Evolutionary conservation across 2,797 vertebrate species (phyloP).

Genomic region (Dendrocincla tyrannina): DNA sequence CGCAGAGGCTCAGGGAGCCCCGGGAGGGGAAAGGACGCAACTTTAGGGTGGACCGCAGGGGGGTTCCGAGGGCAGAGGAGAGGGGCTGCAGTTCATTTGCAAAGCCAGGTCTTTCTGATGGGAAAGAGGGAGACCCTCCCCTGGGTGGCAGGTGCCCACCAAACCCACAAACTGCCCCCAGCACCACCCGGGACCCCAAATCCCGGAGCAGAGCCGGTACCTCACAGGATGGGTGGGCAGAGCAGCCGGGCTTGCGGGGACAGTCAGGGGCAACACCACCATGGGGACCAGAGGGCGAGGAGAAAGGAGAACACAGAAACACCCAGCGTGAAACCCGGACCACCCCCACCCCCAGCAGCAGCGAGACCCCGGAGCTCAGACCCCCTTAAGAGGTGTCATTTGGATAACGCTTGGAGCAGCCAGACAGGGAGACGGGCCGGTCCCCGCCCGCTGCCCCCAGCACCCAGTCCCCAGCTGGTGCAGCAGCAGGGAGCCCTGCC

Average conservation of each 20-base stretch:
- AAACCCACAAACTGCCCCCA: neutral
- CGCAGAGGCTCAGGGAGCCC: neutral
- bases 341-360: neutral
- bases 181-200: neutral
- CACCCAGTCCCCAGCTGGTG: conserved; percentile 92
- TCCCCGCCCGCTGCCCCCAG: conserved; percentile 79
- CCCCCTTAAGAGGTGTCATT: conserved; percentile 23
- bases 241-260: too few species aligned
- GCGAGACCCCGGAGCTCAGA: neutral
- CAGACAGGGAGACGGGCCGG: conserved; percentile 67
- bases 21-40: neutral
- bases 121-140: neutral
- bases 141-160: neutral
- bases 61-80: neutral
- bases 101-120: neutral
- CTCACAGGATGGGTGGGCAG: rapidly evolving
- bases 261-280: neutral
- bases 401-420: conserved; percentile 37
- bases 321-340: neutral
- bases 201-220: rapidly evolving
- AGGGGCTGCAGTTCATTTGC: neutral
- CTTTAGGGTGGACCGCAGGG: rapidly evolving
- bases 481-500: conserved; percentile 90
- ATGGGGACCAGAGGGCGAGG: rapidly evolving
- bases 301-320: neutral